Evolutionary conservation across 1,140 invertebrate species (phyloP), one percentile per base, ranked within the genome.

Genomic region (Atta texana): DNA sequence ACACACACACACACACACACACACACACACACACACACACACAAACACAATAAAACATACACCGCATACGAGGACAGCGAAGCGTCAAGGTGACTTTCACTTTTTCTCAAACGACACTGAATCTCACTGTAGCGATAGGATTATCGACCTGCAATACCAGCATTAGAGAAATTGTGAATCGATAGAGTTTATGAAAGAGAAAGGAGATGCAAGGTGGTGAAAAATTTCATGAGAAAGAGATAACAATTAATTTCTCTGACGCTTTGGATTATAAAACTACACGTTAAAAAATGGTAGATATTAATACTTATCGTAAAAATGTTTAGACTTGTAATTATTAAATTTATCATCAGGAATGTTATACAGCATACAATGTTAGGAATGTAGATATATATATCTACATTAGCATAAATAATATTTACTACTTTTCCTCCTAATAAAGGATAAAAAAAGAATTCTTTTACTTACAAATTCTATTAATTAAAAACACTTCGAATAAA

Each of bases 81-180:
- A 86, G 80, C 49, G 34, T 72, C 89, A 90, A 90, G 89, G 89
- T 90, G 88, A 90, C 89, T 90, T 86, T 90, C 89, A 90, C 89
- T 90, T 90, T 90, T 90, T 90, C 86, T 87, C 75, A 49, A 87
- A 76, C 78, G 88, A 82, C 88, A 82, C 77, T 78, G 85, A 84
- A 87, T 78, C 76, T 77, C 85, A 57, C 71, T 44, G 57, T 28
- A 44, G 49, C 63, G 78, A 84, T 51, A 64, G 57, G 64, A 87
- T 69, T 89, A 87, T 74, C 59, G 63, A 68, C 55, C 66, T 49
- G 31, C 16, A 57, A 61, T 14, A 31, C 6, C 16, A 44, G 6
- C 49, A 31, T 53, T 16, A 75, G 18, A 84, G 18, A 8, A 18
- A 68, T 74, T 5, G 53, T 24, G 4, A 68, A 53, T 34, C 64